Conservation (phyloP, 2,888 invertebrate species). For the Pseudococcus jackbeardsleyi region DNA sequence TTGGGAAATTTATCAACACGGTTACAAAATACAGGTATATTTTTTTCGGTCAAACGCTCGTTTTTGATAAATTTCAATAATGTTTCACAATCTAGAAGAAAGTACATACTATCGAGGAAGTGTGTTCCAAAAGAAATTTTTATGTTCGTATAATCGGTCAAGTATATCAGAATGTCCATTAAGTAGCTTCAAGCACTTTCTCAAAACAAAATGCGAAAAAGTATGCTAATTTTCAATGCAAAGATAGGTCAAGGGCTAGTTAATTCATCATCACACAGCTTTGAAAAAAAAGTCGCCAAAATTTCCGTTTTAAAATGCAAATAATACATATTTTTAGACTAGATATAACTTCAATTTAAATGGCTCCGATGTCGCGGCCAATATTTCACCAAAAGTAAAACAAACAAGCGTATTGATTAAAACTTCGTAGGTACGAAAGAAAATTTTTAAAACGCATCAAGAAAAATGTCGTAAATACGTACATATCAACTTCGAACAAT, state of each 20-base stretch:
- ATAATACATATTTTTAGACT: not conserved
- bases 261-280: not conserved
- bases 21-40: not conserved
- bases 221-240: not conserved
- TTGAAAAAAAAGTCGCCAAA: not conserved
- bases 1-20: not conserved
- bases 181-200: constrained; percentile 8
- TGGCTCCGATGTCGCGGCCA: not conserved
- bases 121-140: not conserved
- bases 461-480: not conserved
- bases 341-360: not conserved
- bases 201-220: constrained; percentile 1
- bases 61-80: not conserved
- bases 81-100: not conserved
- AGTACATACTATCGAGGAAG: not conserved
- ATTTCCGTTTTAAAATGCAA: not conserved
- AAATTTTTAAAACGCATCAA: not conserved
- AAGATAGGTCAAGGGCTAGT: not conserved
- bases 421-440: not conserved
- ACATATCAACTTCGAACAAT: not conserved
- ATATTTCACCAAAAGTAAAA: not conserved
- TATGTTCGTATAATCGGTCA: not conserved
- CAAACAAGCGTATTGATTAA: not conserved
- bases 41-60: not conserved
- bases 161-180: constrained; percentile 1